phyloP scores from a whole-genome alignment of 2,113 vertebrate species.

The Fregata magnificens region DNA sequence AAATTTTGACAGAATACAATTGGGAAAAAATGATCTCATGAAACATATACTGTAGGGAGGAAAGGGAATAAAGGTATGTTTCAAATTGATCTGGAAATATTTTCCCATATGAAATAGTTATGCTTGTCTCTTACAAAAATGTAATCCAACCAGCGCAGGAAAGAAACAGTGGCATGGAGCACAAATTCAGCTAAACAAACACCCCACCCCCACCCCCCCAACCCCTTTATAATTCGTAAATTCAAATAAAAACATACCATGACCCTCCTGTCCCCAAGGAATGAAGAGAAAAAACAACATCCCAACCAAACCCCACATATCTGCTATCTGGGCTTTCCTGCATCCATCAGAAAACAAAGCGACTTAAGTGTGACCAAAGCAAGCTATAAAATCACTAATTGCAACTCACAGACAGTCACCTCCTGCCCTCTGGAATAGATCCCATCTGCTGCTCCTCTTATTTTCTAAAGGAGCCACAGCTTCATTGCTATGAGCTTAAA shows the following conservation, averaged over 20 bases:
- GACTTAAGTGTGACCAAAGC: neutral
- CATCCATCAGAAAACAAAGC: neutral
- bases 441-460: neutral
- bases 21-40: constrained; percentile 34
- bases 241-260: neutral
- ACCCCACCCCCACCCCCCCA: too few relatives aligned
- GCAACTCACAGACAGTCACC: neutral
- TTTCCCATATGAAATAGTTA: constrained; percentile 15
- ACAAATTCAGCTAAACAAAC: neutral
- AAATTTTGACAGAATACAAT: constrained; percentile 34
- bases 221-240: neutral
- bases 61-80: constrained; percentile 60
- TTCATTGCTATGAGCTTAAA: neutral
- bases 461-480: neutral
- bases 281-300: neutral
- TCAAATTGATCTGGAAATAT: constrained; percentile 43
- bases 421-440: neutral
- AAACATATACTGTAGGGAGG: constrained; percentile 28
- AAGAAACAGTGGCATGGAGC: neutral
- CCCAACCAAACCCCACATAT: neutral
- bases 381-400: constrained; percentile 25
- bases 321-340: neutral
- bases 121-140: neutral
- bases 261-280: neutral
- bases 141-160: neutral